A percentile compares a stretch with the other conserved stretches of the same genome.
These are phyloP conservation scores for Batillaria attramentaria DNA, from an alignment of 1,140 invertebrate genomes.

Conservation along the genomic window DNA sequence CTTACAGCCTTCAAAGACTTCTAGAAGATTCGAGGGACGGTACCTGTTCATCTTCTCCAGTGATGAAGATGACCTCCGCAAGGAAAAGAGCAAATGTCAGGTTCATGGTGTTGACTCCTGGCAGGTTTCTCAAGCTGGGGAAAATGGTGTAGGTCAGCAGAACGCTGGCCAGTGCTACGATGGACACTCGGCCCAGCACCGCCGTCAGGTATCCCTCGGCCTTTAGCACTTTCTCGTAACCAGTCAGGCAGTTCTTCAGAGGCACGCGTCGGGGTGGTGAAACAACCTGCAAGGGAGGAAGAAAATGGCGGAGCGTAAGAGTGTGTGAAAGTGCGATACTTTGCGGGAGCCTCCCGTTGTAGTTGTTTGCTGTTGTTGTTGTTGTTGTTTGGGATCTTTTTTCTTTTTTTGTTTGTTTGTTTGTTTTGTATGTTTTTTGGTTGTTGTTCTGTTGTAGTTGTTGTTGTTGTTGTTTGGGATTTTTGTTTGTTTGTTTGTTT, in stretches of 20 bases:
- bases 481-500: too few species aligned
- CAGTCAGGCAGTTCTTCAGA: background rate
- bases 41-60: conserved; percentile 47
- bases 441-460: too few species aligned
- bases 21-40: too few species aligned
- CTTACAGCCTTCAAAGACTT: too few species aligned
- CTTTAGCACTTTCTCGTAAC: conserved; percentile 41
- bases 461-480: too few species aligned
- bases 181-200: conserved; percentile 62
- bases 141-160: conserved; percentile 72
- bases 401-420: too few species aligned
- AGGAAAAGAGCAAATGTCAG: conserved; percentile 73
- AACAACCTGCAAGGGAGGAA: too few species aligned
- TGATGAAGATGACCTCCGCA: conserved; percentile 73
- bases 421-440: too few species aligned
- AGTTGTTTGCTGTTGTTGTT: background rate
- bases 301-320: too few species aligned
- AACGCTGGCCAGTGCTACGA: conserved; percentile 56
- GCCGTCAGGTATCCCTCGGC: conserved; percentile 59
- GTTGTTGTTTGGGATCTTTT: background rate
- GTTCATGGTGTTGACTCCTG: conserved; percentile 75
- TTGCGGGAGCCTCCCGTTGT: too few species aligned
- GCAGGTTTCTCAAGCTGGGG: conserved; percentile 74
- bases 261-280: too few species aligned
- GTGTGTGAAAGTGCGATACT: too few species aligned